Conservation (phyloP, 2,113 vertebrate species). For the Thinocorus orbignyianus region DNA sequence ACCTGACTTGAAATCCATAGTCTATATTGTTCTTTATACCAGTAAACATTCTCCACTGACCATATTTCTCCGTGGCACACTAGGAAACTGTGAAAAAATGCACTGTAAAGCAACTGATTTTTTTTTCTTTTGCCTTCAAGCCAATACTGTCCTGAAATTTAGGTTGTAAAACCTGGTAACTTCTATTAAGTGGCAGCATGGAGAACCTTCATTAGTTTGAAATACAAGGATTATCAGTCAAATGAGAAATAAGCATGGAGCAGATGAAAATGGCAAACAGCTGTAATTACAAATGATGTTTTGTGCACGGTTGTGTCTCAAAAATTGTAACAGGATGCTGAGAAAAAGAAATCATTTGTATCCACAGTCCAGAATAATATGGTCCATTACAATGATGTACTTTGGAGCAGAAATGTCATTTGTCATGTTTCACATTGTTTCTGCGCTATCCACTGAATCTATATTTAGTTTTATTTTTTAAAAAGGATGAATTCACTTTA, state of each 20-base stretch:
- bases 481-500: slow-evolving; percentile 33
- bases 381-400: neutral
- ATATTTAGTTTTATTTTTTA: slow-evolving; percentile 38
- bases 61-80: neutral
- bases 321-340: slow-evolving; percentile 31
- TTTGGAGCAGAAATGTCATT: neutral
- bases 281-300: slow-evolving; percentile 43
- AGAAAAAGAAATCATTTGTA: neutral
- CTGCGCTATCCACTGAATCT: neutral
- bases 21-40: neutral
- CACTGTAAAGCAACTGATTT: neutral
- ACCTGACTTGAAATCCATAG: neutral
- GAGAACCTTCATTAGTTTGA: slow-evolving; percentile 19
- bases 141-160: neutral
- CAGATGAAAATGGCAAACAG: slow-evolving; percentile 23
- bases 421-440: slow-evolving; percentile 17
- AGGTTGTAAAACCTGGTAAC: neutral
- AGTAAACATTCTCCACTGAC: neutral
- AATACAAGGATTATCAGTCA: slow-evolving; percentile 34
- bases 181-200: neutral
- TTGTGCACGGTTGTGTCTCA: neutral
- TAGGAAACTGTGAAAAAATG: neutral
- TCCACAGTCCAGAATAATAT: slow-evolving; percentile 6
- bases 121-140: neutral
- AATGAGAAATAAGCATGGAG: neutral